phyloP scores from a whole-genome alignment of 2,888 invertebrate genomes.

The Spodoptera exigua region DNA sequence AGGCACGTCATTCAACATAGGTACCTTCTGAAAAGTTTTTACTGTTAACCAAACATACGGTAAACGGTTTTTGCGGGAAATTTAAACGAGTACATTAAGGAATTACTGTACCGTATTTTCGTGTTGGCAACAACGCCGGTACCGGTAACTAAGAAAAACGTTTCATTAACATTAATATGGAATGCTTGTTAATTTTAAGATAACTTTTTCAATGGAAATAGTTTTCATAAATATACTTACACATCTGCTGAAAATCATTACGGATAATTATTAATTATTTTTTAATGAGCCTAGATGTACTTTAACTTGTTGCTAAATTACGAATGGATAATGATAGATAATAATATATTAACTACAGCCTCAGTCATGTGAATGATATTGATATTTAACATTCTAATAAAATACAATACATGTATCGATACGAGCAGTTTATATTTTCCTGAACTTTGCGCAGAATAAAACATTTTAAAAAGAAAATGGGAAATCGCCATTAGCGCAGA shows the following conservation, averaged over 20 bases:
- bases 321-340: too few species aligned
- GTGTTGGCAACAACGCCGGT: not conserved
- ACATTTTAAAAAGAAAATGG: slow-evolving; percentile 61
- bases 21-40: slow-evolving; percentile 31
- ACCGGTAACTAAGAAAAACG: slow-evolving; percentile 11
- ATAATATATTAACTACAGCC: too few species aligned
- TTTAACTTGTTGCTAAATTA: too few species aligned
- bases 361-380: too few species aligned
- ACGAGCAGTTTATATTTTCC: slow-evolving; percentile 31
- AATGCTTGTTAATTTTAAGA: not conserved
- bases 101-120: slow-evolving; percentile 25
- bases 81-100: slow-evolving; percentile 21
- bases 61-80: slow-evolving; percentile 29
- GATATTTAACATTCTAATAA: too few species aligned
- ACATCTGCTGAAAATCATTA: not conserved
- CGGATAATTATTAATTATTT: too few species aligned
- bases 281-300: too few species aligned
- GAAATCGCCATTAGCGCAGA: slow-evolving; percentile 67
- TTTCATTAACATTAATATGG: slow-evolving; percentile 14
- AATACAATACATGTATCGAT: not conserved
- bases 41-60: slow-evolving; percentile 13
- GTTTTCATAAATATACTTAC: not conserved
- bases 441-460: slow-evolving; percentile 38
- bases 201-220: not conserved
- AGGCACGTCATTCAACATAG: slow-evolving; percentile 10